Base-by-base conservation (phyloP, 2,888 invertebrate species). In the Clivina fossor region DNA sequence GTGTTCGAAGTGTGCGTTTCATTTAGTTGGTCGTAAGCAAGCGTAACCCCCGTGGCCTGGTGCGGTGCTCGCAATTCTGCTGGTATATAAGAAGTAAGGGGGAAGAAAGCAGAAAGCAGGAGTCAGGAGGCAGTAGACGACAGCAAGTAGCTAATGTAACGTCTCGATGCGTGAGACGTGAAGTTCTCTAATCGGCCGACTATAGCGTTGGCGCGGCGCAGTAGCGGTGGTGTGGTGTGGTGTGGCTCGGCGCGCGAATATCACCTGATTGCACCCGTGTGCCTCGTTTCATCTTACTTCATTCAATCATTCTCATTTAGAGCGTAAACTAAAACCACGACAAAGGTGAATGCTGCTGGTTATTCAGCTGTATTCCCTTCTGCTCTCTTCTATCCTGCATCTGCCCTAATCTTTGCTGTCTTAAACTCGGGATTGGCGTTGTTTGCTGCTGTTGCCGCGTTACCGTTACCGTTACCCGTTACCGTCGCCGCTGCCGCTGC, bases 231-330 rank as follows among this genome's bases (percentile, higher is more conserved):
- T n/a, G n/a, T n/a, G n/a, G n/a, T n/a, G n/a, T n/a, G n/a, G n/a
- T n/a, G n/a, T n/a, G n/a, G n/a, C n/a, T n/a, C n/a, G n/a, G n/a
- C n/a, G n/a, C n/a, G n/a, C 41, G 54, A 54, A 54, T 54, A 54
- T 46, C 35, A 46, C 19, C 28, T 33, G 44, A 54, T 46, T 35
- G 54, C 19, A 28, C 54, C 54, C 54, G 28, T 19, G 54, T 54
- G 54, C 26, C 44, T 54, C 33, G 22, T 54, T 54, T 46, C 46
- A 53, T 54, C 54, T 44, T 33, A 35, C 54, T 54, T 35, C 54
- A 54, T 54, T 54, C 54, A 54, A 54, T 54, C 54, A 54, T 54
- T 54, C 54, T 54, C 54, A 54, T 54, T 51, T 54, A 54, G 46
- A 54, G 33, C 54, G 54, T 46, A 54, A 54, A 44, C 54, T 46